Evolutionary conservation across 1,140 invertebrate species (phyloP).

Genomic region (Cryptotermes secundus): DNA sequence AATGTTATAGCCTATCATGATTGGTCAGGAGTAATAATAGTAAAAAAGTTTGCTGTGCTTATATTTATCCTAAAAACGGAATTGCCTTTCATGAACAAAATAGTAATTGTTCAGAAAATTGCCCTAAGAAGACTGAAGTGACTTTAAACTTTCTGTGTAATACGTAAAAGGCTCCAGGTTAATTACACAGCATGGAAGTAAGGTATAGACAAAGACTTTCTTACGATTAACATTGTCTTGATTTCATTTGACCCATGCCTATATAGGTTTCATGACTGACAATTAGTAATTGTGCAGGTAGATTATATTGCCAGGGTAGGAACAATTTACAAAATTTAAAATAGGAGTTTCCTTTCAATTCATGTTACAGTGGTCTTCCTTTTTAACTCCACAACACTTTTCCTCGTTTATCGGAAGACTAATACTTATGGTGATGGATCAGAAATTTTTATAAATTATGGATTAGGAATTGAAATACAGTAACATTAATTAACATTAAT

Average conservation of each 20-base stretch:
- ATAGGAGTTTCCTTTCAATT: too few relatives aligned
- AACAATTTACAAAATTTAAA: too few relatives aligned
- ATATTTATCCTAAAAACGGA: neutral
- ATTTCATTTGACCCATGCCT: neutral
- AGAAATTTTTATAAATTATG: too few relatives aligned
- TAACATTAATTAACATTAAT: too few relatives aligned
- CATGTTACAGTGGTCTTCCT: too few relatives aligned
- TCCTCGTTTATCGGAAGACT: too few relatives aligned
- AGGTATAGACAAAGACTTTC: neutral
- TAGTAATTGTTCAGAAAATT: neutral
- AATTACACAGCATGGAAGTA: neutral
- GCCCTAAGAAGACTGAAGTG: neutral
- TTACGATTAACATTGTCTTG: neutral
- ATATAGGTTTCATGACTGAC: too few relatives aligned
- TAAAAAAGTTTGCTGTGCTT: neutral
- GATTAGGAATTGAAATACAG: too few relatives aligned
- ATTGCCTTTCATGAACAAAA: constrained; percentile 9
- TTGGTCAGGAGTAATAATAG: constrained; percentile 11
- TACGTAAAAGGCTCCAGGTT: neutral
- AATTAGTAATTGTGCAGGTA: too few relatives aligned
- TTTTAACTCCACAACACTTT: too few relatives aligned
- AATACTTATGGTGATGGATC: too few relatives aligned
- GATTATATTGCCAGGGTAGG: too few relatives aligned
- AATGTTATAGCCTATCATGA: constrained; percentile 17
- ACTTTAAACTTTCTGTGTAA: neutral